A percentile compares a stretch with the other conserved stretches of the same genome.
phyloP scores from a whole-genome alignment of 1,140 invertebrate genomes.

The Arctopsyche grandis region DNA sequence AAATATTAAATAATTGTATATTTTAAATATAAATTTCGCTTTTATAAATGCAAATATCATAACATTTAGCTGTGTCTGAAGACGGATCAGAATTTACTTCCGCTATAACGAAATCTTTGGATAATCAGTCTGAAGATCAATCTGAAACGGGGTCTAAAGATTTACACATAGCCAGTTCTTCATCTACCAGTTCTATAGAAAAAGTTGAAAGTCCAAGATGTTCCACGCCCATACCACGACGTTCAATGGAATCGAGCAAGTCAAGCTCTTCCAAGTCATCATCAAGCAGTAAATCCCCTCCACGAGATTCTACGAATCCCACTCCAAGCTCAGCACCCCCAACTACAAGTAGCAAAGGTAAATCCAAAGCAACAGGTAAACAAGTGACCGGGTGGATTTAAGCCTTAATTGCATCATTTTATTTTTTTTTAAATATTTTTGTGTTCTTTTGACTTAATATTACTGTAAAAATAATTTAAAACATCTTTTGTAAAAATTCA shows the following conservation, averaged over 20 bases:
- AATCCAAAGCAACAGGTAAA: conserved; percentile 75
- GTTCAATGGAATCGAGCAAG: neutral
- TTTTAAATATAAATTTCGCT: conserved; percentile 33
- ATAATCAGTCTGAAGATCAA: conserved; percentile 57
- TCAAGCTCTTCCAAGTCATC: neutral
- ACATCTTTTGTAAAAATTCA: too few relatives aligned
- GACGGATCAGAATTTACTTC: conserved; percentile 55
- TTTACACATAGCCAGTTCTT: conserved; percentile 56
- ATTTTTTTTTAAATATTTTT: neutral
- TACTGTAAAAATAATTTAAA: too few relatives aligned
- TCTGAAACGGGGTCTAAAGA: conserved; percentile 56
- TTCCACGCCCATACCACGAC: conserved; percentile 50
- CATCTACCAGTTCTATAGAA: conserved; percentile 53
- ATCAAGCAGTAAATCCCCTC: neutral
- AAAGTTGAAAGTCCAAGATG: conserved; percentile 28
- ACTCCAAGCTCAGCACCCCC: neutral
- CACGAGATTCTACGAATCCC: neutral
- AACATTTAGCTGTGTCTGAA: neutral
- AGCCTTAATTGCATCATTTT: too few relatives aligned
- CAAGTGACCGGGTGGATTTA: conserved; percentile 75
- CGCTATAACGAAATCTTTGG: conserved; percentile 57
- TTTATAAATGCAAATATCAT: conserved; percentile 20
- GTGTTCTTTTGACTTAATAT: neutral
- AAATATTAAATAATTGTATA: conserved; percentile 4
- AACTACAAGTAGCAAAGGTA: conserved; percentile 59